A percentile compares a stretch with the other conserved stretches of the same genome.
These are phyloP conservation scores for Danio albolineatus DNA, from an alignment of 2,797 vertebrate species.

Conservation along the genomic window DNA sequence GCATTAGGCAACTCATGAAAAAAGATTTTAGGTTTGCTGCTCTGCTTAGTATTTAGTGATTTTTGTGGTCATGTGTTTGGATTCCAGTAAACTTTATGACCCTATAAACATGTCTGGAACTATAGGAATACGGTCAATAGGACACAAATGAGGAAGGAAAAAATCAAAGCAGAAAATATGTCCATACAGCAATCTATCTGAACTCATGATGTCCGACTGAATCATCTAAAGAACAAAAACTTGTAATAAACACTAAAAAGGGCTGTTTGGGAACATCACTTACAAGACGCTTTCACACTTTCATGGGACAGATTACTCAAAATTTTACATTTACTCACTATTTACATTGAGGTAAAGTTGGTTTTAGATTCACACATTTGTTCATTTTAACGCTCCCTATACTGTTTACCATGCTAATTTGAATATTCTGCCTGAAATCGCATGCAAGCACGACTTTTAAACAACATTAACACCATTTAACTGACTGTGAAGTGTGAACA, in stretches of 20 bases:
- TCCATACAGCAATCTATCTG: background rate
- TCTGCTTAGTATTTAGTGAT: too few species aligned
- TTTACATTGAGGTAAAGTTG: too few species aligned
- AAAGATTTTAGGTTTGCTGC: background rate
- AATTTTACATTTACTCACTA: too few species aligned
- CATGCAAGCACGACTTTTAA: too few species aligned
- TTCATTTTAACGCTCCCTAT: too few species aligned
- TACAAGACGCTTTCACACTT: background rate
- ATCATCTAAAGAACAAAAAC: background rate
- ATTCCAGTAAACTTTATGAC: background rate
- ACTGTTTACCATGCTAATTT: too few species aligned
- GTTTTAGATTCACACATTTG: too few species aligned
- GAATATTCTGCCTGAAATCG: too few species aligned
- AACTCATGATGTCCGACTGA: background rate
- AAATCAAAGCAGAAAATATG: background rate
- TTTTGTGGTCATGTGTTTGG: background rate
- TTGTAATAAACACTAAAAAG: background rate
- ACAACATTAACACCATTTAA: too few species aligned
- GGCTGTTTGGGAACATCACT: background rate
- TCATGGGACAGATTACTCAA: too few species aligned
- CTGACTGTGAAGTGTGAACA: too few species aligned
- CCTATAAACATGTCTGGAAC: background rate
- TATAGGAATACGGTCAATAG: background rate
- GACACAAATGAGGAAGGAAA: background rate
- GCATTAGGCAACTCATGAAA: background rate